These are phyloP conservation scores for Vesta saturnalis DNA, from an alignment of 2,888 invertebrate species.

Conservation along the genomic window DNA sequence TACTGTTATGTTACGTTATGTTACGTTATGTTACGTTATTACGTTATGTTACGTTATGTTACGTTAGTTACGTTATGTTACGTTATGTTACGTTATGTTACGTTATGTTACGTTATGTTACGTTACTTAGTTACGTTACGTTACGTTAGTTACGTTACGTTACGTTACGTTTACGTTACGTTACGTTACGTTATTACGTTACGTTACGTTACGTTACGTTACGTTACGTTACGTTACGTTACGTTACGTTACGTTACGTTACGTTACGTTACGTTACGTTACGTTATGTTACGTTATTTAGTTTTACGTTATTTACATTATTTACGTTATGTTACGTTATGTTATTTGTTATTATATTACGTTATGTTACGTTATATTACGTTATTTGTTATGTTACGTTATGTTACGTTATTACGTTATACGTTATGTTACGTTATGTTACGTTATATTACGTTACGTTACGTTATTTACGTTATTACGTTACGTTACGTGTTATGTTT, in stretches of 20 bases:
- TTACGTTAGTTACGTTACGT: constrained; percentile 1
- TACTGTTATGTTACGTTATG: no score
- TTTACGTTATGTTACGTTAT: no score
- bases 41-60: not conserved
- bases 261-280: not conserved
- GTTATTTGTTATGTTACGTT: no score
- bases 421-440: not conserved
- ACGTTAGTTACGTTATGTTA: not conserved
- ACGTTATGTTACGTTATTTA: not conserved
- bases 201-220: not conserved
- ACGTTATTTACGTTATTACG: constrained; percentile 3
- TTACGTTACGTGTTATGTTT: not conserved
- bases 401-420: no score
- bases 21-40: constrained; percentile 1
- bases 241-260: no score
- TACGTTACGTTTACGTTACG: no score
- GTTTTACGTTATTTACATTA: no score
- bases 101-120: not conserved
- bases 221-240: not conserved
- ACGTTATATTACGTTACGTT: no score
- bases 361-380: no score
- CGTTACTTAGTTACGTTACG: not conserved
- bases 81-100: not conserved
- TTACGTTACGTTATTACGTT: not conserved
- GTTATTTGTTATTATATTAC: no score